These are phyloP conservation scores for Ditula angustiorana DNA, from an alignment of 2,888 invertebrate species.

Conservation along the genomic window DNA sequence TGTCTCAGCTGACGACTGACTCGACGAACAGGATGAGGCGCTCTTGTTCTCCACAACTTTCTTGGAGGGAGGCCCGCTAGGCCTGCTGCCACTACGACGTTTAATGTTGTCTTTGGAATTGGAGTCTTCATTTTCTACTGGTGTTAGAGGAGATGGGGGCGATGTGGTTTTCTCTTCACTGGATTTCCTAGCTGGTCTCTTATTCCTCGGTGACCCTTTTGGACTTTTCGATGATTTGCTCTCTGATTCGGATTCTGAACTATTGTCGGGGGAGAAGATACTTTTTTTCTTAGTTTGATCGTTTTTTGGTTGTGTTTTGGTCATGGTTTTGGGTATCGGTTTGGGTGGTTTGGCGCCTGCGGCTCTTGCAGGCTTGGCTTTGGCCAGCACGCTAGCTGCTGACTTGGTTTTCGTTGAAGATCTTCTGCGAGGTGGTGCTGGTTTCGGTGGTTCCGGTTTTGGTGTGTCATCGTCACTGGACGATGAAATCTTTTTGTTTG, in stretches of 20 bases:
- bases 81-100: slow-evolving; percentile 66
- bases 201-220: slow-evolving; percentile 65
- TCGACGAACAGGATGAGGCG: slow-evolving; percentile 76
- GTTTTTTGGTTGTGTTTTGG: slow-evolving; percentile 40
- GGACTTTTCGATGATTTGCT: slow-evolving; percentile 67
- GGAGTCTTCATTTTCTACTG: slow-evolving; percentile 67
- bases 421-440: slow-evolving; percentile 77
- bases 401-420: slow-evolving; percentile 87
- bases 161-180: slow-evolving; percentile 69
- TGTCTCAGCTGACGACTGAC: slow-evolving; percentile 77
- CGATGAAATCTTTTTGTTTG: slow-evolving; percentile 79
- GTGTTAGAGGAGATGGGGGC: slow-evolving; percentile 52
- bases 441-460: slow-evolving; percentile 71
- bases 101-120: slow-evolving; percentile 67
- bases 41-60: slow-evolving; percentile 72
- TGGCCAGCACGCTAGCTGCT: slow-evolving; percentile 86
- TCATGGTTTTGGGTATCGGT: slow-evolving; percentile 54
- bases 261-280: slow-evolving; percentile 93
- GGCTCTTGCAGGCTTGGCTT: slow-evolving; percentile 70
- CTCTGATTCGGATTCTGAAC: slow-evolving; percentile 77
- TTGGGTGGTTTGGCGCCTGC: slow-evolving; percentile 77
- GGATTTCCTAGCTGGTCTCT: slow-evolving; percentile 68
- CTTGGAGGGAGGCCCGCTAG: slow-evolving; percentile 76
- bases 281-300: slow-evolving; percentile 87
- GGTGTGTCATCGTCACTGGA: slow-evolving; percentile 87